These are phyloP conservation scores for Limnephilus rhombicus DNA, from an alignment of 2,888 invertebrate genomes.

Conservation along the genomic window DNA sequence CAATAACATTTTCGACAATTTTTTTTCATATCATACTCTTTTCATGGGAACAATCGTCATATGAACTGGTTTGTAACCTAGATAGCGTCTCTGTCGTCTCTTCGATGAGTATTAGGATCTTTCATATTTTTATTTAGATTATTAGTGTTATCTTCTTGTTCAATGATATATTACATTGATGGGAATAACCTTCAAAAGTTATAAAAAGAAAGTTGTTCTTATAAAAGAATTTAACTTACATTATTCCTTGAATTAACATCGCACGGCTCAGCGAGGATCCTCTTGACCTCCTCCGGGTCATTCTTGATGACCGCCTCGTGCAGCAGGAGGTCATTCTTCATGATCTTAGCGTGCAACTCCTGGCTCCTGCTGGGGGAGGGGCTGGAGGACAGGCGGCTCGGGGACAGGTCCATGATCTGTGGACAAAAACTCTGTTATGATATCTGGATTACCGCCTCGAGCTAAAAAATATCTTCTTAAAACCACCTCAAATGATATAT, in stretches of 20 bases:
- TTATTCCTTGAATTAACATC: slow-evolving; percentile 86
- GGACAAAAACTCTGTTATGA: not conserved
- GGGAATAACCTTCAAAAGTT: too few species aligned
- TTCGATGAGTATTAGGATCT: too few species aligned
- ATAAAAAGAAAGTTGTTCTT: too few species aligned
- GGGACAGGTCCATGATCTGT: slow-evolving; percentile 61
- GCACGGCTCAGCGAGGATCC: slow-evolving; percentile 81
- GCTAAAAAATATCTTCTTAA: not conserved
- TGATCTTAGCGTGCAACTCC: slow-evolving; percentile 74
- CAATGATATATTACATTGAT: too few species aligned
- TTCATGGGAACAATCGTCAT: too few species aligned
- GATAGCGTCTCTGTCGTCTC: too few species aligned
- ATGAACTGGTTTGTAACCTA: too few species aligned
- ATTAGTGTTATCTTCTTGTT: too few species aligned
- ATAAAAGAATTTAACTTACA: slow-evolving; percentile 75
- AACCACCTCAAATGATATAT: not conserved
- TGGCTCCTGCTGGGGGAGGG: slow-evolving; percentile 48
- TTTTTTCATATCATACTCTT: too few species aligned
- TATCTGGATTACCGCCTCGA: not conserved
- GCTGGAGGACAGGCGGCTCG: slow-evolving; percentile 45
- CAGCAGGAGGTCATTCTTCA: slow-evolving; percentile 83
- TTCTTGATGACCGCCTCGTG: slow-evolving; percentile 88
- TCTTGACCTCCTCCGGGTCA: slow-evolving; percentile 82
- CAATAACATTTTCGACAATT: too few species aligned
- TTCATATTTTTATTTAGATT: too few species aligned